Percentiles rank a stretch among this genome's conserved stretches.
phyloP scores from a whole-genome alignment of 2,888 invertebrate genomes.

The Parnassius apollo region DNA sequence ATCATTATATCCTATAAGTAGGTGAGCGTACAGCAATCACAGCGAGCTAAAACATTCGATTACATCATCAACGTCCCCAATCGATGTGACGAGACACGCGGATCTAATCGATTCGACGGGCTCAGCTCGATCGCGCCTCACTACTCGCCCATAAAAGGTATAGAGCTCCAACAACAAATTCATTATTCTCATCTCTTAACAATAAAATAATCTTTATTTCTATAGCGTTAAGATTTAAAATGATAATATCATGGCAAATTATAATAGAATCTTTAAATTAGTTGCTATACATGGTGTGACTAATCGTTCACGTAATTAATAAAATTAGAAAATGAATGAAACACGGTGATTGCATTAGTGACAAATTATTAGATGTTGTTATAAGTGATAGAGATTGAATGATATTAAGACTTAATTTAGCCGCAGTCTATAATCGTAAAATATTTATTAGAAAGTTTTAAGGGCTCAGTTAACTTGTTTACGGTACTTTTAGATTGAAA shows the following conservation, averaged over 20 bases:
- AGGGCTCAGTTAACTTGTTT: neutral
- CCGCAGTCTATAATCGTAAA: slow-evolving; percentile 1
- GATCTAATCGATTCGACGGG: slow-evolving; percentile 61
- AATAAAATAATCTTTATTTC: neutral
- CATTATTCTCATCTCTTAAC: neutral
- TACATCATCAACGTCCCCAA: slow-evolving; percentile 63
- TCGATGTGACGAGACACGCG: slow-evolving; percentile 53
- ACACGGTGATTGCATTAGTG: slow-evolving; percentile 38
- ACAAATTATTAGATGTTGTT: slow-evolving; percentile 39
- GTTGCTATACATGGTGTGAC: slow-evolving; percentile 35
- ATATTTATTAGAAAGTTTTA: slow-evolving; percentile 17
- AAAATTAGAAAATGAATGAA: slow-evolving; percentile 42
- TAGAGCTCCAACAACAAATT: slow-evolving; percentile 19
- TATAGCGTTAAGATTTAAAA: slow-evolving; percentile 3
- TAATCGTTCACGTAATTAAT: slow-evolving; percentile 44
- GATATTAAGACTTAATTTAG: slow-evolving; percentile 5
- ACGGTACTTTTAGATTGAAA: neutral
- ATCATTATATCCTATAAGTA: neutral
- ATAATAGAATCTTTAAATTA: slow-evolving; percentile 4
- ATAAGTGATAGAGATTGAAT: slow-evolving; percentile 19
- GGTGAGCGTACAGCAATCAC: slow-evolving; percentile 14
- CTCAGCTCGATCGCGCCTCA: slow-evolving; percentile 40
- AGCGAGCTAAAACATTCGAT: slow-evolving; percentile 43
- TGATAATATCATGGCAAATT: neutral
- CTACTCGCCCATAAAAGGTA: slow-evolving; percentile 35